Evolutionary conservation across 2,888 invertebrate genomes (phyloP), one percentile per base, ranked within the genome.

Genomic region (Punctoribates punctum): DNA sequence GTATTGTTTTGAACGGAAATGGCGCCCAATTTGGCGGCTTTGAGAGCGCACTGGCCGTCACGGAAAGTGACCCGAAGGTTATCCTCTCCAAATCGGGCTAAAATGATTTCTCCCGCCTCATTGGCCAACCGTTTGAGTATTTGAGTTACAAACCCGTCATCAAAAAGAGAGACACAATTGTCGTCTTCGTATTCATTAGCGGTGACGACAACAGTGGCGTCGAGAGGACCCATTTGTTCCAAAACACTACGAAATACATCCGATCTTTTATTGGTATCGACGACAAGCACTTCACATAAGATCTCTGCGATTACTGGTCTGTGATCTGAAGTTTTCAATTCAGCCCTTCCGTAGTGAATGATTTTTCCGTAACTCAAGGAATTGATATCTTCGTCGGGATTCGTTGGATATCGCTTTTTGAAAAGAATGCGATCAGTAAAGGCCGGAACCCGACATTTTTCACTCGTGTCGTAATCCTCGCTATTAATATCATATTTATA

Each of bases 401-500:
- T 42, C 17, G 78, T 79, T 20, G 75, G 78, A 29, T 75, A 67
- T 57, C 67, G 34, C 46, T 78, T 88, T 83, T 92, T 90, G 94
- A 96, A 98, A 77, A 99, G 86, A n/a, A 99, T 88, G 78, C 99
- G 87, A 85, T 99, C 99, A 0, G 99, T 99, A 96, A 96, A 99
- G 5, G 99, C 98, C 0, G 99, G 99, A 0, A 94, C 92, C 77
- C 98, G 88, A 83, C 91, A 90, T 85, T 99, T 99, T 83, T 99
- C 99, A 83, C 97, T 97, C 0, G 99, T 98, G 84, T 99, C 99
- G 83, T 97, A 99, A 85, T 98, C 97, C 83, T 98, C 96, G 81
- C 96, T 96, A 84, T 98, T 98, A 76, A 97, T 86, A 86, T 99
- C 99, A 83, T 99, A 99, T 83, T 99, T 99, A 84, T 99, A 99